Evolutionary conservation across 2,797 vertebrate species (phyloP).

Genomic region (Sarcoramphus papa): DNA sequence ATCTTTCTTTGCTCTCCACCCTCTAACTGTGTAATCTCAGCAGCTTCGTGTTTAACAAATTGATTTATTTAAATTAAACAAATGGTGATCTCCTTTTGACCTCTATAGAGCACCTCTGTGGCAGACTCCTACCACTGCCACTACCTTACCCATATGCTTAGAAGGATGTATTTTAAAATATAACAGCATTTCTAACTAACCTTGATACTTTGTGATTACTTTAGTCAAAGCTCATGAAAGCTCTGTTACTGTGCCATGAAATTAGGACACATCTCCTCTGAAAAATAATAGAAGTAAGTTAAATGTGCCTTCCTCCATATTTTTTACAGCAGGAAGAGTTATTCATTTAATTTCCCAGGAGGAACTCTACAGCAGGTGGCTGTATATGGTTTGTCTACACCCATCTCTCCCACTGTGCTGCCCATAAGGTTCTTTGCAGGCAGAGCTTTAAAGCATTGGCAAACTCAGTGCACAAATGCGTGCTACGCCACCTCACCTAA

Average conservation of each 20-base stretch:
- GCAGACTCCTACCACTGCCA: not conserved
- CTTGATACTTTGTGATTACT: not conserved
- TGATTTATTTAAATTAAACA: constrained; percentile 67
- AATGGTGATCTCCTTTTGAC: constrained; percentile 52
- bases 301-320: not conserved
- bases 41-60: constrained; percentile 63
- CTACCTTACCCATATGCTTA: not conserved
- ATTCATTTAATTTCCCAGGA: not conserved
- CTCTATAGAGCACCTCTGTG: constrained; percentile 9
- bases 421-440: not conserved
- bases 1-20: constrained; percentile 59
- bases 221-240: not conserved
- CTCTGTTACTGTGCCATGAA: not conserved
- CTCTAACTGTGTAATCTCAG: constrained; percentile 46
- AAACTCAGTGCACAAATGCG: not conserved
- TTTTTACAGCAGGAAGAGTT: not conserved
- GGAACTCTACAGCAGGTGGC: not conserved
- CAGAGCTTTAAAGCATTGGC: not conserved
- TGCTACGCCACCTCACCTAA: not conserved
- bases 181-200: not conserved
- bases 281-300: not conserved
- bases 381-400: not conserved
- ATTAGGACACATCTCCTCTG: not conserved
- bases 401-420: not conserved
- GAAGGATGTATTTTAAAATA: not conserved